Evolutionary conservation across 2,888 invertebrate genomes (phyloP), one percentile per base, ranked within the genome.

Genomic region (Paralinhomoeus sp.): DNA sequence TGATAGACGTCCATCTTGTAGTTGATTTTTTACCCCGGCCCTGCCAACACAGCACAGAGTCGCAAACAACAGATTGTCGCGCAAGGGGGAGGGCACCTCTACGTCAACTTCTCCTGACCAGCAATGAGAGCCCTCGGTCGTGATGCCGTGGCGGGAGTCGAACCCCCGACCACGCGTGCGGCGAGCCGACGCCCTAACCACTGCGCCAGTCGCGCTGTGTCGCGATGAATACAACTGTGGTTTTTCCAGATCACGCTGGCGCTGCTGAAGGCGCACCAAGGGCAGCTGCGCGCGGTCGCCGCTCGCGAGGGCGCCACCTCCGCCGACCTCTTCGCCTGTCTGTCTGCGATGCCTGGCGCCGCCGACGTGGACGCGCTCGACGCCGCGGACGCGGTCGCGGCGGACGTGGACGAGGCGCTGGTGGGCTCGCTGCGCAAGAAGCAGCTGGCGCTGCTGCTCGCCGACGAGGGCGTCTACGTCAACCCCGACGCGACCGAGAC

Each of bases 301-400:
- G 89, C 89, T 66, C 2, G 3, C 21, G 33, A 41, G 2, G 48
- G 50, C 2, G 43, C 51, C 31, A 50, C 51, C 3, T 89, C 91
- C 1, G 91, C 91, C 15, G 85, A 89, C 68, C 87, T 97, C 58
- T 97, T 97, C 64, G 93, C 91, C 66, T 81, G 84, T 2, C 70
- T 97, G 2, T 89, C 89, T 20, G 85, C 89, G 63, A 81, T 91
- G 59, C 93, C 93, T 36, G 82, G 84, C 18, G 79, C 79, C 65
- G 78, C 89, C 47, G 80, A 84, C 58, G 84, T 87, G 68, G 81
- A 87, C 41, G 81, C 83, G 56, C 73, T 78, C 53, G 75, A 79
- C 63, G 68, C 75, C 41, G 73, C 78, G 1, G 68, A 75, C 54
- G 75, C 77, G 53, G 75, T 82, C 47, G 78, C 81, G 37, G 77